Base-by-base conservation (phyloP, 2,888 invertebrate genomes). In the Pristionchus mayeri region DNA sequence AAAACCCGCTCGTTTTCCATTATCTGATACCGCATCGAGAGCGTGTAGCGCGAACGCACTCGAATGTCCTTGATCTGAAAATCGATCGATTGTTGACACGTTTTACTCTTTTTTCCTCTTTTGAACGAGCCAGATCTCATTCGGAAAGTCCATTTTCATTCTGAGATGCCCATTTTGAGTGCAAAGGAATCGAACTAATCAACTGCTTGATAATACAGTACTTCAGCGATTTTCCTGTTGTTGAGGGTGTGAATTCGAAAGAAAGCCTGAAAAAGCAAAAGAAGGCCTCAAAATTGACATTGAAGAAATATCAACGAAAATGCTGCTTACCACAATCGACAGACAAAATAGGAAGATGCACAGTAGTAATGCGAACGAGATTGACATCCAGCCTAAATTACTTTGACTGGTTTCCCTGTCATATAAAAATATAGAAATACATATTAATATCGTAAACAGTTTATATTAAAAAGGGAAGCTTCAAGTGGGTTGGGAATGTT, bases 1-100 rank as follows among this genome's bases (percentile, higher is more conserved):
- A 71, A 3, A 13, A 71, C 71, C 24, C 71, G 40, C 24, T 71
- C 71, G 71, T 71, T 71, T 30, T 71, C 71, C 71, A 71, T 71
- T 18, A 71, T 71, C 71, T 71, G 71, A 44, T 71, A 71, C 9
- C 71, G 71, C 7, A 71, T n/a, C 21, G 71, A 71, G 21, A 71
- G 71, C 21, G 71, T 71, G 40, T 44, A 71, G 40, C 71, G 71
- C 34, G 71, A 44, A 2, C 9, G 71, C n/a, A 40, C 40, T 2
- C 71, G 37, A 7, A 40, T 24, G 40, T n/a, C 11, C n/a, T 40
- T 44, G 40, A 71, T 71, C 71, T 71, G 71, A n/a, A 24, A n/a
- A 40, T n/a, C 71, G 21, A 34, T 63, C 16, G 21, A 63, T 60
- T 27, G 7, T 24, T 60, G n/a, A 24, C 24, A 60, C n/a, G n/a